phyloP scores from a whole-genome alignment of 2,888 invertebrate genomes.

The Seira sanloemensis region DNA sequence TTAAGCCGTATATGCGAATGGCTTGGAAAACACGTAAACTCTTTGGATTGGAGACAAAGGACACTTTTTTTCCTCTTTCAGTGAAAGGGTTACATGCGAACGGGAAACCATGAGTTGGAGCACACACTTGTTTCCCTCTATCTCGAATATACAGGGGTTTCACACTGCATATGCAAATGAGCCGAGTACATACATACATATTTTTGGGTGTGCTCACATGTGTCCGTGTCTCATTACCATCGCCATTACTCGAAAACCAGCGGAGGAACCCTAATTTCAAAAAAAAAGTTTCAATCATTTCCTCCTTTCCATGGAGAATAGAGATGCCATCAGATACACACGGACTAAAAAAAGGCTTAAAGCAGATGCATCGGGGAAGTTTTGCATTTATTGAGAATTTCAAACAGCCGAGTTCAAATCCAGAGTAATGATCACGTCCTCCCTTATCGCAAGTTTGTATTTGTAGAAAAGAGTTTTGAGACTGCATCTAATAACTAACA shows the following conservation, averaged over 20 bases:
- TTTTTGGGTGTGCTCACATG: conserved; percentile 70
- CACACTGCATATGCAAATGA: conserved; percentile 66
- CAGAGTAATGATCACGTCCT: conserved; percentile 1
- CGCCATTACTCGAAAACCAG: neutral
- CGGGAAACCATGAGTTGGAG: neutral
- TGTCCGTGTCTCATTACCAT: conserved; percentile 49
- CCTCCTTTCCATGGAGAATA: neutral
- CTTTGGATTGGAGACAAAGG: neutral
- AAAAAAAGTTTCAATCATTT: neutral
- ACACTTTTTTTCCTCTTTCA: neutral
- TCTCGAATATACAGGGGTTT: conserved; percentile 33
- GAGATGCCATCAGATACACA: neutral
- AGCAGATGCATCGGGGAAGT: neutral
- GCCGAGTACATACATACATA: too few species aligned
- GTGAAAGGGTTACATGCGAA: conserved; percentile 7
- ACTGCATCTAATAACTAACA: neutral
- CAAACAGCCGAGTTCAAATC: too few species aligned
- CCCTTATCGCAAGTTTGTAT: neutral
- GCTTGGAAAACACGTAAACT: neutral
- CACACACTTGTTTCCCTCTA: neutral
- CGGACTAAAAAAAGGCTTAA: neutral
- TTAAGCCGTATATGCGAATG: neutral
- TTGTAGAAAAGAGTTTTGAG: neutral
- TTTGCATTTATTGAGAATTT: neutral
- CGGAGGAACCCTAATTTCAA: neutral